Evolutionary conservation across 2,113 vertebrate genomes (phyloP), one percentile per base, ranked within the genome.

Genomic region (Campylomormyrus numenius): DNA sequence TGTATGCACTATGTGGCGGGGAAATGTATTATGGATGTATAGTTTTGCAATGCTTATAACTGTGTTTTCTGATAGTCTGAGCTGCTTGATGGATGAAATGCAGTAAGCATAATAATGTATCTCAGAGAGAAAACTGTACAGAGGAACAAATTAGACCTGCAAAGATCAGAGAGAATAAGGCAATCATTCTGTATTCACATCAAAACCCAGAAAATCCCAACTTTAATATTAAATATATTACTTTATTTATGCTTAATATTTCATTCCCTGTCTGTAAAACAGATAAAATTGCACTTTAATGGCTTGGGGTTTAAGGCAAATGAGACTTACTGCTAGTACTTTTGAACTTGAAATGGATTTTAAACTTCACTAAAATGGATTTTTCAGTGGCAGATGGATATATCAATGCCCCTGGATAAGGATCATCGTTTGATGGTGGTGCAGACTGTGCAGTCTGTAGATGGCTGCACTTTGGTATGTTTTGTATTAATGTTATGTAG

Each of bases 181-280:
- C 62, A 74, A 74, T 27, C 31, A 42, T 80, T 80, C 35, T 80
- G 13, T 19, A 19, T 74, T 42, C 11, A 80, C 74, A 80, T 39
- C 74, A 39, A 80, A 80, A 42, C 35, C 17, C 35, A 39, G 62
- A 70, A 70, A 70, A 42, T 80, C 74, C 35, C 74, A 42, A 42
- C 74, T 80, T 42, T 42, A 80, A 80, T 19, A 35, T 42, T 80
- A 80, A 42, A 17, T 80, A 39, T 80, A 80, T 80, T 42, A 80
- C 35, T 80, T 80, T 42, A 80, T 80, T 80, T 42, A 80, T 77
- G 70, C 70, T 80, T 80, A 42, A 80, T 80, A 80, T 42, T 80
- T 80, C 17, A 80, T 80, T 39, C 17, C 74, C 35, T 80, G 17
- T 13, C 74, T 42, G 15, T 80, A 80, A 80, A 80, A 80, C 74